Evolutionary conservation across 2,797 vertebrate genomes (phyloP).

Genomic region (Bufotes viridis): DNA sequence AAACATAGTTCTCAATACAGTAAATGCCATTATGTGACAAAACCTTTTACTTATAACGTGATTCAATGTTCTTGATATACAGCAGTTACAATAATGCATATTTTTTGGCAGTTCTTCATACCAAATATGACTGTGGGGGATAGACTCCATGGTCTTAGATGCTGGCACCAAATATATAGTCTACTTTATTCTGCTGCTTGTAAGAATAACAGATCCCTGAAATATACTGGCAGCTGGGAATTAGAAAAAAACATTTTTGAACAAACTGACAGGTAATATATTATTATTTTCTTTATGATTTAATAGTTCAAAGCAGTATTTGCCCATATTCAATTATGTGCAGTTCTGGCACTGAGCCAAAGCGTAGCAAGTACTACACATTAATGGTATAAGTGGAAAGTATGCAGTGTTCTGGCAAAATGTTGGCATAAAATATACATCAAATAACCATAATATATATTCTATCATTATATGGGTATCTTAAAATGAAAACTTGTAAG

Average conservation of each 20-base stretch:
- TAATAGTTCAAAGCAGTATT: slow-evolving; percentile 6
- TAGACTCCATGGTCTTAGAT: slow-evolving; percentile 11
- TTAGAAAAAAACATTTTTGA: background rate
- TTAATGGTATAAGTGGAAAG: slow-evolving; percentile 9
- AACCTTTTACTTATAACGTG: background rate
- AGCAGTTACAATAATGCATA: slow-evolving; percentile 6
- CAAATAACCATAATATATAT: background rate
- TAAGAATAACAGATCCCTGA: slow-evolving; percentile 11
- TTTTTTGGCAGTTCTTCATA: slow-evolving; percentile 27
- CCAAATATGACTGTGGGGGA: background rate
- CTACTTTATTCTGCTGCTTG: slow-evolving; percentile 26
- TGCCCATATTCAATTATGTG: slow-evolving; percentile 1
- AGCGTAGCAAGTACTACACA: background rate
- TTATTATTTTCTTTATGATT: slow-evolving; percentile 24
- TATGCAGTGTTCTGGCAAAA: background rate
- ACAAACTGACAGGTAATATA: slow-evolving; percentile 18
- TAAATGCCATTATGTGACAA: background rate
- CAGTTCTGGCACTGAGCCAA: slow-evolving; percentile 5
- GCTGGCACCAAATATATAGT: background rate
- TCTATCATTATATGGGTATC: background rate
- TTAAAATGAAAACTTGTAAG: background rate
- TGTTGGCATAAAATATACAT: background rate
- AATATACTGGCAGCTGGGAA: slow-evolving; percentile 8
- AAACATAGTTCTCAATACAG: background rate
- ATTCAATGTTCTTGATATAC: slow-evolving; percentile 9